These are phyloP conservation scores for Columba janthina DNA, from an alignment of 2,113 vertebrate genomes.

Conservation along the genomic window DNA sequence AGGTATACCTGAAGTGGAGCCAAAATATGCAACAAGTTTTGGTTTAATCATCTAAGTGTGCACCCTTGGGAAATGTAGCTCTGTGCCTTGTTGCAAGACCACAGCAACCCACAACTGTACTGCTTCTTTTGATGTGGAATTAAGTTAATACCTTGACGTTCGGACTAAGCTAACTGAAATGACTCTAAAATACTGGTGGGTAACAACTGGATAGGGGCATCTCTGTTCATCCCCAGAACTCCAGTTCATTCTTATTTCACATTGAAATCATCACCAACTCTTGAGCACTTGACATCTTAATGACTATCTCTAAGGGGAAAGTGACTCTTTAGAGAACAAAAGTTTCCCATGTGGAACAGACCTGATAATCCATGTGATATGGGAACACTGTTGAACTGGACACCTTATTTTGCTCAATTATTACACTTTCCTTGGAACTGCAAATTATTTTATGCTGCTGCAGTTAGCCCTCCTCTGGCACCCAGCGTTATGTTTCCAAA, in stretches of 20 bases:
- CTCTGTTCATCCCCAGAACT: not conserved
- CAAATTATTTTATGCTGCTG: not conserved
- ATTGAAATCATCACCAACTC: not conserved
- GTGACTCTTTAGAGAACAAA: not conserved
- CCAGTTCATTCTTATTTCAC: not conserved
- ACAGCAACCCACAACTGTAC: not conserved
- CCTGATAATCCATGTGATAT: not conserved
- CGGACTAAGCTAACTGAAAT: not conserved
- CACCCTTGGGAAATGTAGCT: not conserved
- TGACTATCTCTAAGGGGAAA: not conserved
- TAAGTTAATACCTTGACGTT: not conserved
- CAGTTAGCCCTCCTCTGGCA: not conserved
- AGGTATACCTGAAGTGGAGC: not conserved
- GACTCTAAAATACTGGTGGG: not conserved
- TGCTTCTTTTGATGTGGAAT: not conserved
- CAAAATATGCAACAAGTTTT: not conserved
- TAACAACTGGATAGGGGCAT: not conserved
- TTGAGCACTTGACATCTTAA: not conserved
- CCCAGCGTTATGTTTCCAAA: not conserved
- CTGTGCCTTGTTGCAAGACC: not conserved
- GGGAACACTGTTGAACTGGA: not conserved
- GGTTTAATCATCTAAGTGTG: not conserved
- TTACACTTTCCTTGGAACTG: not conserved
- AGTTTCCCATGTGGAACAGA: not conserved
- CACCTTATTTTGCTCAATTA: not conserved